phyloP scores from a whole-genome alignment of 2,113 vertebrate genomes.

The Saimiri boliviensis region DNA sequence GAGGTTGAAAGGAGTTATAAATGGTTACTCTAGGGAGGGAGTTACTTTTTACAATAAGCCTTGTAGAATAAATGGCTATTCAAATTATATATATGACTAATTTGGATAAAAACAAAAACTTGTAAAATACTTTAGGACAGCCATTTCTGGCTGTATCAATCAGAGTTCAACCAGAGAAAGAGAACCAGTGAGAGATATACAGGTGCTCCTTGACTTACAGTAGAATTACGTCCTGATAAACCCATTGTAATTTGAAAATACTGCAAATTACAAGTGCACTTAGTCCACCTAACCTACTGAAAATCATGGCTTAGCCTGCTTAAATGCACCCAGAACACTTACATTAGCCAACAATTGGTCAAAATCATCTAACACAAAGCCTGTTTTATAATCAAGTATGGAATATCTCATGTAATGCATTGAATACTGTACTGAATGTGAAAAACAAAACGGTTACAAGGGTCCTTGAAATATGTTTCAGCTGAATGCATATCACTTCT shows the following conservation, averaged over 20 bases:
- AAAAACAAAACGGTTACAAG: neutral
- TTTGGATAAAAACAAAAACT: slow-evolving; percentile 16
- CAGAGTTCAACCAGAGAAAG: neutral
- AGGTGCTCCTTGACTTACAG: neutral
- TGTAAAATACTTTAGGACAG: neutral
- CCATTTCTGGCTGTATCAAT: neutral
- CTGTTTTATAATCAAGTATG: neutral
- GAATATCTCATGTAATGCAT: neutral
- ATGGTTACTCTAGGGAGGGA: neutral
- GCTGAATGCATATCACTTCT: neutral
- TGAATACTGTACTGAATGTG: neutral
- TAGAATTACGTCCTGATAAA: neutral
- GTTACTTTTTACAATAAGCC: neutral
- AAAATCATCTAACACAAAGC: neutral
- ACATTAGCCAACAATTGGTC: neutral
- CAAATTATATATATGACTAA: neutral
- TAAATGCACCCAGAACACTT: neutral
- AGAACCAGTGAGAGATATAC: neutral
- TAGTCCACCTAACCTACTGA: neutral
- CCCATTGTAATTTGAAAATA: neutral
- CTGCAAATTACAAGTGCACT: neutral
- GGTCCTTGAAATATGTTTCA: neutral
- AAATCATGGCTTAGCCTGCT: neutral
- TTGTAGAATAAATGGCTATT: neutral
- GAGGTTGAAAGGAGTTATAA: neutral